These are phyloP conservation scores for Mythimna pallens DNA, from an alignment of 2,888 invertebrate species.

Conservation along the genomic window DNA sequence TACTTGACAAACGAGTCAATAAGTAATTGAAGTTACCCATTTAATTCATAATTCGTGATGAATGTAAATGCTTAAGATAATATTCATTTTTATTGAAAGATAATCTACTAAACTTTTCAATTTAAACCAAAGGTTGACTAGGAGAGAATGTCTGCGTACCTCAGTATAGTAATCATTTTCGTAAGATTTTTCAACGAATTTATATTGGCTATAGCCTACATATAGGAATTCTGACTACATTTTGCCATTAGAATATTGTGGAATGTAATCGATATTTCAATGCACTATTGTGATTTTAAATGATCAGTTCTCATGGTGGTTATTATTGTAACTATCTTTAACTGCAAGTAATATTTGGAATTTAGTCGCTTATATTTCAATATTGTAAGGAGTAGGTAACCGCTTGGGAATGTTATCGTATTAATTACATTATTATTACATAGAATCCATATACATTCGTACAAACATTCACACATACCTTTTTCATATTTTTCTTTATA, in stretches of 20 bases:
- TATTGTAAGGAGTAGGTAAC: no score
- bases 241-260: constrained; percentile 3
- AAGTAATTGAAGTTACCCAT: constrained; percentile 63
- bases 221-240: not conserved
- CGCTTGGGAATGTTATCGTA: no score
- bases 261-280: constrained; percentile 39
- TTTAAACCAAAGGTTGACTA: not conserved
- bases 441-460: not conserved
- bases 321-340: constrained; percentile 23
- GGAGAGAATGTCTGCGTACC: not conserved
- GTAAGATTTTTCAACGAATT: not conserved
- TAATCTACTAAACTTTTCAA: not conserved
- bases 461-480: not conserved
- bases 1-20: constrained; percentile 72
- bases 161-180: not conserved
- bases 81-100: constrained; percentile 3
- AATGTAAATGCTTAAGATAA: constrained; percentile 21
- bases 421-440: no score
- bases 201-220: not conserved
- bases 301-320: constrained; percentile 10
- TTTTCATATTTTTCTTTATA: not conserved
- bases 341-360: constrained; percentile 7
- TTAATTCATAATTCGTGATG: constrained; percentile 65
- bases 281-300: constrained; percentile 33
- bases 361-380: constrained; percentile 4